Conservation (phyloP, 30 jellyfish, hydroid and myxozoan genomes). For the Hydractinia symbiolongicarpus region DNA sequence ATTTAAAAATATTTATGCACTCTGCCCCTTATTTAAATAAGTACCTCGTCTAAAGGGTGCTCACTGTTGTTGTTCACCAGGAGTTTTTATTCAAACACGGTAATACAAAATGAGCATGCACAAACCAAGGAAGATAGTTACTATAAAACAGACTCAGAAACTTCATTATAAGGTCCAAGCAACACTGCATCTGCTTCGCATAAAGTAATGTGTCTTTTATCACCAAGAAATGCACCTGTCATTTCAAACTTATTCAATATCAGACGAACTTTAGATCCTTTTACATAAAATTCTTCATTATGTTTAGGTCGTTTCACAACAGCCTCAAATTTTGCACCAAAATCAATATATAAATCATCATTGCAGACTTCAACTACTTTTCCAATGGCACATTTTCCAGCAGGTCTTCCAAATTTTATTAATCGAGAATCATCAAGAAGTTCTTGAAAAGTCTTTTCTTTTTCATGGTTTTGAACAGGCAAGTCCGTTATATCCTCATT, state of each 20-base stretch:
- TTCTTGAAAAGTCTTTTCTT: conserved; percentile 47
- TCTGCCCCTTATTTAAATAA: too few relatives aligned
- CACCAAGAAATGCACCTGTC: conserved; percentile 93
- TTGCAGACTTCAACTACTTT: conserved; percentile 58
- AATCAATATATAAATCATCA: conserved; percentile 78
- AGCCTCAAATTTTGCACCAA: conserved; percentile 78
- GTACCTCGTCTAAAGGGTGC: too few relatives aligned
- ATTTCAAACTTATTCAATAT: conserved; percentile 54
- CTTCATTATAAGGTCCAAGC: conserved; percentile 52
- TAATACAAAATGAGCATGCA: too few relatives aligned
- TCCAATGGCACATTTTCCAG: conserved; percentile 53
- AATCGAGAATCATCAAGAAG: conserved; percentile 54
- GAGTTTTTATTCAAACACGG: too few relatives aligned
- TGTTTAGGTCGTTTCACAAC: conserved; percentile 62
- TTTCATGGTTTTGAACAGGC: not conserved
- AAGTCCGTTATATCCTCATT: too few relatives aligned
- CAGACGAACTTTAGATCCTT: conserved; percentile 60
- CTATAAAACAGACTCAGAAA: not conserved
- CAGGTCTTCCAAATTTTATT: conserved; percentile 68
- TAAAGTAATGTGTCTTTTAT: conserved; percentile 55
- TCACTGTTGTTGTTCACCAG: too few relatives aligned
- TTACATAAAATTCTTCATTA: conserved; percentile 19
- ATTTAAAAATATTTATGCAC: too few relatives aligned
- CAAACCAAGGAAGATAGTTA: too few relatives aligned
- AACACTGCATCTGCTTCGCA: conserved; percentile 80